phyloP scores from a whole-genome alignment of 2,888 invertebrate genomes.

The Volucella bombylans region DNA sequence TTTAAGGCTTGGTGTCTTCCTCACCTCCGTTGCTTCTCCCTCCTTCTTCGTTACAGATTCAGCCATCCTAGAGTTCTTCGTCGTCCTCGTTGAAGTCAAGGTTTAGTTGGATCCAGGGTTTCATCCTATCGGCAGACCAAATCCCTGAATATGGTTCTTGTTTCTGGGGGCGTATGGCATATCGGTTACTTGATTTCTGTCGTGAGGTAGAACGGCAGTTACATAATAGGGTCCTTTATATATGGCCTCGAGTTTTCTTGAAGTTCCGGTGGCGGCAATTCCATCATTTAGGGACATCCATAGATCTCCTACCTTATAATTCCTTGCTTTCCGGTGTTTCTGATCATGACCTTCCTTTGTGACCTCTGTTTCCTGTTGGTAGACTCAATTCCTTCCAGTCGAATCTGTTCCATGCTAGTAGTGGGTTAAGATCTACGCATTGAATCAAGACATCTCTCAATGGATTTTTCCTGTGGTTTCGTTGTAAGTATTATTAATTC shows the following conservation, averaged over 20 bases:
- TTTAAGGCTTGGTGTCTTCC: no score
- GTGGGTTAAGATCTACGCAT: slow-evolving; percentile 6
- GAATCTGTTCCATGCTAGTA: neutral
- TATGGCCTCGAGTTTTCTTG: slow-evolving; percentile 1
- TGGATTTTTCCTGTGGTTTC: slow-evolving; percentile 21
- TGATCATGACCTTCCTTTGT: slow-evolving; percentile 9
- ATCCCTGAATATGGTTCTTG: neutral
- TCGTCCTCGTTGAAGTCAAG: slow-evolving; percentile 1
- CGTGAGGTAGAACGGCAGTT: neutral
- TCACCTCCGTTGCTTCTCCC: no score
- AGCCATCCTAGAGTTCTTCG: no score
- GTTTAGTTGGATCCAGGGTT: neutral
- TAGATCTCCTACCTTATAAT: no score
- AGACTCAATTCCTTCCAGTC: slow-evolving; percentile 6
- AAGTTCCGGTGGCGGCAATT: no score
- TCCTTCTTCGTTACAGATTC: no score
- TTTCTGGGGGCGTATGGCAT: slow-evolving; percentile 23
- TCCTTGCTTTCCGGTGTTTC: no score
- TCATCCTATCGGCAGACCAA: neutral
- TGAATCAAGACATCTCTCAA: no score
- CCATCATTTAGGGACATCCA: no score
- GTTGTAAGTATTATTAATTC: neutral
- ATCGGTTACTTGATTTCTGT: slow-evolving; percentile 14
- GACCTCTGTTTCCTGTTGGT: neutral
- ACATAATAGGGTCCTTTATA: slow-evolving; percentile 11